phyloP scores from a whole-genome alignment of 2,888 invertebrate species.

The Melieria picta region DNA sequence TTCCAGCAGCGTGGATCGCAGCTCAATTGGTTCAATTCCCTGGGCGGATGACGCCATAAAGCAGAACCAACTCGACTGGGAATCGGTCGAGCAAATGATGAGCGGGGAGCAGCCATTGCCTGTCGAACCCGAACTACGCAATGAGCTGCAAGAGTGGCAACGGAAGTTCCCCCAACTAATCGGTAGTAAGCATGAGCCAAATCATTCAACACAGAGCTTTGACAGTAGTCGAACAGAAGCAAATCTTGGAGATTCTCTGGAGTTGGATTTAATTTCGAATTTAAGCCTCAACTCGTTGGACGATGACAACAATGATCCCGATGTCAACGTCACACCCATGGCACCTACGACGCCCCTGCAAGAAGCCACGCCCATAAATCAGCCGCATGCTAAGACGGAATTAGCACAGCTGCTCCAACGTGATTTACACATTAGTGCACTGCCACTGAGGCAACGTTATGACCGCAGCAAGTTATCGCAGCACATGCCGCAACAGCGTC shows the following conservation, averaged over 20 bases:
- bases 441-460: too few species aligned
- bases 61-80: constrained; percentile 65
- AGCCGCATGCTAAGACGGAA: constrained; percentile 5
- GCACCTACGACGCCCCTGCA: neutral
- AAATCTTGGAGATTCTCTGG: constrained; percentile 34
- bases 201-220: constrained; percentile 44
- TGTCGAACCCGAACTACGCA: constrained; percentile 54
- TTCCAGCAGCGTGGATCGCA: constrained; percentile 62
- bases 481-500: too few species aligned
- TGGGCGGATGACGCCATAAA: constrained; percentile 67
- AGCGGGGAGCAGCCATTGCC: constrained; percentile 55
- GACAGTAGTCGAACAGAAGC: constrained; percentile 40
- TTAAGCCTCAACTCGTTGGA: constrained; percentile 56
- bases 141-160: constrained; percentile 65
- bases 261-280: constrained; percentile 55
- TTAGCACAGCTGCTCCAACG: too few species aligned
- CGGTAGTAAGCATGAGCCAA: neutral
- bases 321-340: constrained; percentile 16
- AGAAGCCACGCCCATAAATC: neutral
- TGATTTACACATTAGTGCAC: too few species aligned
- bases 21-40: constrained; percentile 65
- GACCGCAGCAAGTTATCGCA: too few species aligned
- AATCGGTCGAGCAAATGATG: constrained; percentile 62
- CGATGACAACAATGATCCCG: constrained; percentile 50
- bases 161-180: constrained; percentile 59